Base-by-base conservation (phyloP, 2,888 invertebrate species). In the Allolobophora icterica region DNA sequence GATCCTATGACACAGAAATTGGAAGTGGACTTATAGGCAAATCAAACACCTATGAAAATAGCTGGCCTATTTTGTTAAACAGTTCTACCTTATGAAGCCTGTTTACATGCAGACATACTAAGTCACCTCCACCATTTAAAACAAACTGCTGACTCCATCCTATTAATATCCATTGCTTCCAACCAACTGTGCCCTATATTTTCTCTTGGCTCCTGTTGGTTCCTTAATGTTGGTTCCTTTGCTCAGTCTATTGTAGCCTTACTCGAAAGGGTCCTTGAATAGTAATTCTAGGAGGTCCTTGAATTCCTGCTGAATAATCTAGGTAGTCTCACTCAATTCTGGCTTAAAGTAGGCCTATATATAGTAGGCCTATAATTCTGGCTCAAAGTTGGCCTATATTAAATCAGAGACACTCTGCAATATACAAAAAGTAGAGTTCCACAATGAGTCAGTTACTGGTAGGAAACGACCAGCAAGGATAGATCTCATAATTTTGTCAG, bases 401-500 rank as follows among this genome's bases (percentile, higher is more conserved):
- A 71, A 71, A 71, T 24, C 21, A 21, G 30, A n/a, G 71, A 71
- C n/a, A n/a, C 0, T n/a, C 30, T n/a, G n/a, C 71, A 71, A 71
- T 71, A 71, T n/a, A n/a, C 71, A 71, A 0, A 71, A n/a, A 71
- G n/a, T 17, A 71, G 71, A 52, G 11, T 71, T n/a, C n/a, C 71
- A 71, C n/a, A n/a, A 71, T n/a, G 71, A n/a, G 71, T 71, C n/a
- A n/a, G 30, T 11, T n/a, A 71, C n/a, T n/a, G n/a, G 19, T 52
- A 52, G 52, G 71, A 71, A 71, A 71, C 71, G n/a, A 71, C 71
- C 71, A 71, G 71, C 71, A 17, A 2, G n/a, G 30, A n/a, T 45
- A n/a, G n/a, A 45, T 71, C 71, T 71, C 71, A n/a, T 71, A 30
- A 71, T 71, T 71, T 71, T 71, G 71, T n/a, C 71, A n/a, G 71